These are phyloP conservation scores for Candoia aspera DNA, from an alignment of 2,113 vertebrate genomes.

Conservation along the genomic window DNA sequence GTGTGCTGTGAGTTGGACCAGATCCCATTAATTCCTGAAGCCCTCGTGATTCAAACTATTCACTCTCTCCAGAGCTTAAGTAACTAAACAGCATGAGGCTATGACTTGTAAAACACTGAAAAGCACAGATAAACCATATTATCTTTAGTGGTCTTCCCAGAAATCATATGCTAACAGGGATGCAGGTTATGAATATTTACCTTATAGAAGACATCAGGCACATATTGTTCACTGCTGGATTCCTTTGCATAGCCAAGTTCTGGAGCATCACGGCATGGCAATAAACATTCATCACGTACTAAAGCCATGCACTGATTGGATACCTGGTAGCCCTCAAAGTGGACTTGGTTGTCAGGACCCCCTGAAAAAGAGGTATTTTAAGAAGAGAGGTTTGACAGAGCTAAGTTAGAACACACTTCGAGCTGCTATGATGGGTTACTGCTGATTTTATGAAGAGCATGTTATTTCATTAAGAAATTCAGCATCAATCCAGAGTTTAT, in stretches of 20 bases:
- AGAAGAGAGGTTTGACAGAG: rapidly evolving
- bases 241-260: constrained; percentile 97
- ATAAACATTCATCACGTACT: constrained; percentile 92
- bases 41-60: background rate
- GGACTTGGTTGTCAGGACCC: constrained; percentile 98
- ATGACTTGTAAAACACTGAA: background rate
- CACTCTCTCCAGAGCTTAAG: background rate
- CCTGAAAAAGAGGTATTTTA: constrained; percentile 72
- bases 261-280: constrained; percentile 91
- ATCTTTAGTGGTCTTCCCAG: background rate
- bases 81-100: background rate
- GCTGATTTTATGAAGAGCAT: background rate
- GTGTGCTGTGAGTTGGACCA: background rate
- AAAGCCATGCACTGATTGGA: constrained; percentile 99
- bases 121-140: background rate
- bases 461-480: background rate
- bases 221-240: constrained; percentile 96
- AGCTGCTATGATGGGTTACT: background rate
- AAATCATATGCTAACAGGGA: background rate
- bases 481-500: background rate
- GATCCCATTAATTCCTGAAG: background rate
- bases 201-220: constrained; percentile 98
- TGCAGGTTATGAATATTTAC: constrained; percentile 64
- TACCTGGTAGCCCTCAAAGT: constrained; percentile 98
- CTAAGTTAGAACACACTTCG: background rate